Conservation (phyloP, 2,797 vertebrate genomes). For the Enteromius paludinosus region DNA sequence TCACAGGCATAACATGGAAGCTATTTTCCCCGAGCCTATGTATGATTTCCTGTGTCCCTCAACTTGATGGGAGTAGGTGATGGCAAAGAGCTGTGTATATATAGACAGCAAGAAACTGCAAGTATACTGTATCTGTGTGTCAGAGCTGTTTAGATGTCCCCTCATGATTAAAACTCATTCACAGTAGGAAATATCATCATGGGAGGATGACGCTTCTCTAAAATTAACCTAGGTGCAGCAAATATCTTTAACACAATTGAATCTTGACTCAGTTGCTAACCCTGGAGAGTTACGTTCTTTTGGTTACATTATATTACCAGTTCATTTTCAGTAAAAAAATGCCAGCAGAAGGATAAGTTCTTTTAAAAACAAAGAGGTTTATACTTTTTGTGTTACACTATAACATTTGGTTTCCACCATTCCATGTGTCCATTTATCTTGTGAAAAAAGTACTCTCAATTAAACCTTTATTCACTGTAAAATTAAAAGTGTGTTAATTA, state of each 20-base stretch:
- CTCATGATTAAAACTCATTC: conserved; percentile 9
- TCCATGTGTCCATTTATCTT: background rate
- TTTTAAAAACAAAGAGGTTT: background rate
- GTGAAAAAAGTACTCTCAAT: background rate
- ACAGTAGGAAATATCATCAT: conserved; percentile 23
- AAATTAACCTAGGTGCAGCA: conserved; percentile 1
- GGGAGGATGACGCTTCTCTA: conserved; percentile 9
- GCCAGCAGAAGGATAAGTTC: background rate
- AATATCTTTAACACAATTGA: background rate
- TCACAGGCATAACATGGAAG: conserved; percentile 57
- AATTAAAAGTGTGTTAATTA: background rate
- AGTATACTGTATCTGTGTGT: background rate
- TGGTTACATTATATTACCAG: background rate
- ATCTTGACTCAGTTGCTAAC: background rate
- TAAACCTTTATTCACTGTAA: background rate
- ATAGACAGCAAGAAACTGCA: background rate
- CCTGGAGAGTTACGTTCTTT: background rate
- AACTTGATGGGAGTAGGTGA: background rate
- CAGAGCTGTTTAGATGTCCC: conserved; percentile 14
- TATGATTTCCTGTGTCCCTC: conserved; percentile 15
- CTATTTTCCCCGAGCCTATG: conserved; percentile 60
- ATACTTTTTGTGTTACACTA: background rate
- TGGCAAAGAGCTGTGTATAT: background rate
- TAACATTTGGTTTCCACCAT: background rate
- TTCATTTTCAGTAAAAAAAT: background rate